Evolutionary conservation across 2,797 vertebrate species (phyloP).

Genomic region (Sebastes oblongus): DNA sequence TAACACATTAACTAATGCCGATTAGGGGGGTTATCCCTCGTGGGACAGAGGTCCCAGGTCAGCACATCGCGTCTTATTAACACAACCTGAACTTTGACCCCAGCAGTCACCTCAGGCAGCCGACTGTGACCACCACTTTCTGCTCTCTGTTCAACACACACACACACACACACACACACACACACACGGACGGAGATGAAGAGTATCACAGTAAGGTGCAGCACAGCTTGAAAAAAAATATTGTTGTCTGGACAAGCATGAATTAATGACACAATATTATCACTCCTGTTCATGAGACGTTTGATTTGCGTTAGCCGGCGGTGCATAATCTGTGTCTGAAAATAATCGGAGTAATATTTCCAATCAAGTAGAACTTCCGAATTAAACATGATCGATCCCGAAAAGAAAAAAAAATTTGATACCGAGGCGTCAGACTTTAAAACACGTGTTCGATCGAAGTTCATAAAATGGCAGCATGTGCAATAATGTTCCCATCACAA

Average conservation of each 20-base stretch:
- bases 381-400: neutral
- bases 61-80: conserved; percentile 81
- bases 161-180: conserved; percentile 10
- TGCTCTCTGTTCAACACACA: conserved; percentile 4
- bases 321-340: neutral
- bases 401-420: neutral
- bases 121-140: conserved; percentile 67
- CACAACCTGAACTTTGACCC: conserved; percentile 76
- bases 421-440: neutral
- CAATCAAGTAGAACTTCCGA: neutral
- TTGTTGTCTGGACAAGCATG: neutral
- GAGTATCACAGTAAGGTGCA: conserved; percentile 39
- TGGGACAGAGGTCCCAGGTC: conserved; percentile 78
- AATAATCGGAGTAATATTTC: neutral
- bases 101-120: conserved; percentile 66
- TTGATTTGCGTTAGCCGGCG: neutral
- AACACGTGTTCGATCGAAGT: conserved; percentile 12
- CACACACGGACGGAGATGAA: neutral
- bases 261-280: conserved; percentile 15
- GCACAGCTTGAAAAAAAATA: conserved; percentile 19
- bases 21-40: conserved; percentile 91
- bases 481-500: conserved; percentile 67
- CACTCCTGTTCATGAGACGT: neutral
- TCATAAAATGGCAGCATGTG: conserved; percentile 74
- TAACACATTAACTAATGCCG: conserved; percentile 93